Conservation (phyloP, 2,797 vertebrate genomes). For the Tragopan temminckii region DNA sequence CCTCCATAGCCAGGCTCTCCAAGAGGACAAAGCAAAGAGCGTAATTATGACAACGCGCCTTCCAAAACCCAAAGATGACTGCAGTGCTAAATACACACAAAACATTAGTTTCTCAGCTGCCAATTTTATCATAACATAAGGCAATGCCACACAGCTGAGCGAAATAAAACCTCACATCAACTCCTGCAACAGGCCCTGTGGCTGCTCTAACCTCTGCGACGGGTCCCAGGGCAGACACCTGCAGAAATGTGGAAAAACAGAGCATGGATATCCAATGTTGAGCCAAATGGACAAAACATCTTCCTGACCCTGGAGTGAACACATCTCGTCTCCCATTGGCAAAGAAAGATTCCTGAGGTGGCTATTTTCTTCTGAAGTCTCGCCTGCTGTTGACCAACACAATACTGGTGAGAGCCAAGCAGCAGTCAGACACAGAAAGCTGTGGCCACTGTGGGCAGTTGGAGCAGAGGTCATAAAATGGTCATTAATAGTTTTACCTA, state of each 20-base stretch:
- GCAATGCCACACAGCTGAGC: too few species aligned
- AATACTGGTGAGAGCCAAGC: not conserved
- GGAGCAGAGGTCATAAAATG: constrained; percentile 43
- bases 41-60: too few species aligned
- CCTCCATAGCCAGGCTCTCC: too few species aligned
- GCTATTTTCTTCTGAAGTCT: constrained; percentile 34
- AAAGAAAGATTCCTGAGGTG: not conserved
- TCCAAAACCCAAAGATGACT: too few species aligned
- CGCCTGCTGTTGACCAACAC: not conserved
- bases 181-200: too few species aligned
- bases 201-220: too few species aligned
- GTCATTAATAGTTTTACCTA: constrained; percentile 12
- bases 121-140: too few species aligned
- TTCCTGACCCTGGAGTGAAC: not conserved
- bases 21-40: too few species aligned
- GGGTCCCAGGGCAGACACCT: not conserved
- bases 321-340: not conserved
- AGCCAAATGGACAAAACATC: not conserved
- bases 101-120: too few species aligned
- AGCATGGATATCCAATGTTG: not conserved
- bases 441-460: not conserved
- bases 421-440: constrained; percentile 7
- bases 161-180: too few species aligned
- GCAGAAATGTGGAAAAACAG: not conserved
- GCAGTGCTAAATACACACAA: too few species aligned